Percentiles rank a stretch among this genome's conserved stretches.
These are phyloP conservation scores for Flexamia atlantica DNA, from an alignment of 2,888 invertebrate genomes.

Conservation along the genomic window DNA sequence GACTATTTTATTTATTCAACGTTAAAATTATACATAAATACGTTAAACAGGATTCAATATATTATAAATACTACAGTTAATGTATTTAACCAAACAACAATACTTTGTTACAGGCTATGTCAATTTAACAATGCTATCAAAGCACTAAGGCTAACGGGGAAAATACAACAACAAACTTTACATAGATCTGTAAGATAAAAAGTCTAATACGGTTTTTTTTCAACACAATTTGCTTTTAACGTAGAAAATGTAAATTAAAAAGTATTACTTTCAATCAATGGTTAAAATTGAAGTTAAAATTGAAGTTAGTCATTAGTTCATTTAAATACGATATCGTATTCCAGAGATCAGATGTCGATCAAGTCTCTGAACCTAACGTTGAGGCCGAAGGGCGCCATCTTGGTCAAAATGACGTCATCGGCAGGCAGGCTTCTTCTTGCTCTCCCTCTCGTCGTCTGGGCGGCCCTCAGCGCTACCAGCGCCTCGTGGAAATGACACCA, in stretches of 20 bases:
- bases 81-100: too few relatives aligned
- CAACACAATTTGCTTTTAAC: not conserved
- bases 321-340: not conserved
- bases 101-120: too few relatives aligned
- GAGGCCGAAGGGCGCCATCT: slow-evolving; percentile 65
- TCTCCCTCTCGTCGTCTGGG: not conserved
- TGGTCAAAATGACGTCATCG: slow-evolving; percentile 50
- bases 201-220: too few relatives aligned
- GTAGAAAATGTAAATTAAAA: not conserved
- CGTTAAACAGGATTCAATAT: too few relatives aligned
- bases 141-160: too few relatives aligned
- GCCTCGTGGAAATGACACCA: not conserved
- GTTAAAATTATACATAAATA: too few relatives aligned
- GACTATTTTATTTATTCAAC: too few relatives aligned
- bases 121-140: too few relatives aligned
- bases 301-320: not conserved
- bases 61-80: too few relatives aligned
- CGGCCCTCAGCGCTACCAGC: not conserved
- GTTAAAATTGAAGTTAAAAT: not conserved
- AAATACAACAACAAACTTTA: too few relatives aligned
- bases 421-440: not conserved
- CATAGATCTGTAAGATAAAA: too few relatives aligned
- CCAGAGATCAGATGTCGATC: not conserved
- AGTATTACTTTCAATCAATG: not conserved
- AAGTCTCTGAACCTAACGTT: slow-evolving; percentile 17